Percentiles rank a stretch among this genome's conserved stretches.
Evolutionary conservation across 2,113 vertebrate species (phyloP).

Genomic region (Entosphenus tridentatus): DNA sequence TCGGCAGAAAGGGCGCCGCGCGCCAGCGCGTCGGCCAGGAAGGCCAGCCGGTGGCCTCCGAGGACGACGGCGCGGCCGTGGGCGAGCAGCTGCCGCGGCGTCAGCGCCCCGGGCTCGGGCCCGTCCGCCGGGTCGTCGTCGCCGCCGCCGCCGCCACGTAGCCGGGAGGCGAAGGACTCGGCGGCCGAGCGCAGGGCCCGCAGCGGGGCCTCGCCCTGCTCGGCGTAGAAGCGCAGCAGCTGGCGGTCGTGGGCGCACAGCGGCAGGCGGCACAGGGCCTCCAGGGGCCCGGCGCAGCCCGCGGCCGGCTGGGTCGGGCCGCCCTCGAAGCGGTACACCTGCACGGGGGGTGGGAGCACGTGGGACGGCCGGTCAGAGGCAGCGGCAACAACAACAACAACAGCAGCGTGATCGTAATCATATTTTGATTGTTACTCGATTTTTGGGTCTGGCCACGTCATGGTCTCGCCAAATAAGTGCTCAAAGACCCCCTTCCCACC

Average conservation of each 20-base stretch:
- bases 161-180: constrained; percentile 37
- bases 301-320: too few relatives aligned
- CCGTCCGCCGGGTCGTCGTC: too few relatives aligned
- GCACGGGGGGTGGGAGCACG: too few relatives aligned
- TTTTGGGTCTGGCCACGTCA: too few relatives aligned
- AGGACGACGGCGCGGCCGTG: constrained; percentile 52
- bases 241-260: constrained; percentile 31
- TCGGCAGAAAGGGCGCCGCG: constrained; percentile 39
- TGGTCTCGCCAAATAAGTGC: too few relatives aligned
- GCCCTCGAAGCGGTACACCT: too few relatives aligned
- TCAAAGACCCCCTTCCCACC: too few relatives aligned
- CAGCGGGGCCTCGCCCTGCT: constrained; percentile 48
- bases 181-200: constrained; percentile 41
- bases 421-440: too few relatives aligned
- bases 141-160: not conserved
- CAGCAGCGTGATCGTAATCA: too few relatives aligned
- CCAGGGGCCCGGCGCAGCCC: too few relatives aligned
- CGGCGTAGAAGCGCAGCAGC: constrained; percentile 54
- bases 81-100: constrained; percentile 47
- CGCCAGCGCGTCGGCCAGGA: constrained; percentile 57
- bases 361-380: too few relatives aligned
- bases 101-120: constrained; percentile 34
- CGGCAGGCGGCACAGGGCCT: not conserved
- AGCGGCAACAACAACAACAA: too few relatives aligned
- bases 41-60: constrained; percentile 60